Conservation (phyloP, 2,113 vertebrate species). For the Clarias magur region DNA sequence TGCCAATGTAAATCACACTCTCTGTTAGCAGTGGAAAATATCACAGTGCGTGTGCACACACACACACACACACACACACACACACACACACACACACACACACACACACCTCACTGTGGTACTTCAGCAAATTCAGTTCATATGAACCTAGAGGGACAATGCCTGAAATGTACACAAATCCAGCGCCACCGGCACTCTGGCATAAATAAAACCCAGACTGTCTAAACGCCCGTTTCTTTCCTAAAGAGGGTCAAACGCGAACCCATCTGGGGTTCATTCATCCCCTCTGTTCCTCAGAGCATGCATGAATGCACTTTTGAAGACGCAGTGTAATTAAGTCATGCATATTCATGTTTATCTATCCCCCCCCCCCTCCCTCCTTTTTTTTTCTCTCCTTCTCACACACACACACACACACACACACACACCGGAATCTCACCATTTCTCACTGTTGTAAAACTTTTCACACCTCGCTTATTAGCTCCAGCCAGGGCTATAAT, state of each 20-base stretch:
- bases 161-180: constrained; percentile 27
- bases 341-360: constrained; percentile 26
- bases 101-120: background rate
- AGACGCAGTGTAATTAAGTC: constrained; percentile 12
- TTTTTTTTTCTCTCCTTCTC: background rate
- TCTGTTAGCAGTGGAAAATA: constrained; percentile 28
- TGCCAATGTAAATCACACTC: constrained; percentile 43
- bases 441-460: background rate
- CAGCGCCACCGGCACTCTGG: background rate
- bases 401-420: background rate
- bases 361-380: background rate
- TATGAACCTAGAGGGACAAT: constrained; percentile 16
- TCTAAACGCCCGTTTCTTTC: background rate
- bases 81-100: background rate
- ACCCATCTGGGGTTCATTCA: constrained; percentile 36
- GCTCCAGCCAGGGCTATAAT: background rate
- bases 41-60: background rate
- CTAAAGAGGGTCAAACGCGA: constrained; percentile 9
- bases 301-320: constrained; percentile 5
- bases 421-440: background rate
- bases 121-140: constrained; percentile 11
- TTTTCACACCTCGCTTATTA: constrained; percentile 18
- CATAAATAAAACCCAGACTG: constrained; percentile 31
- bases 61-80: background rate
- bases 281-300: background rate